A percentile compares a stretch with the other conserved stretches of the same genome.
Evolutionary conservation across 2,797 vertebrate species (phyloP).

Genomic region (Antrozous pallidus): DNA sequence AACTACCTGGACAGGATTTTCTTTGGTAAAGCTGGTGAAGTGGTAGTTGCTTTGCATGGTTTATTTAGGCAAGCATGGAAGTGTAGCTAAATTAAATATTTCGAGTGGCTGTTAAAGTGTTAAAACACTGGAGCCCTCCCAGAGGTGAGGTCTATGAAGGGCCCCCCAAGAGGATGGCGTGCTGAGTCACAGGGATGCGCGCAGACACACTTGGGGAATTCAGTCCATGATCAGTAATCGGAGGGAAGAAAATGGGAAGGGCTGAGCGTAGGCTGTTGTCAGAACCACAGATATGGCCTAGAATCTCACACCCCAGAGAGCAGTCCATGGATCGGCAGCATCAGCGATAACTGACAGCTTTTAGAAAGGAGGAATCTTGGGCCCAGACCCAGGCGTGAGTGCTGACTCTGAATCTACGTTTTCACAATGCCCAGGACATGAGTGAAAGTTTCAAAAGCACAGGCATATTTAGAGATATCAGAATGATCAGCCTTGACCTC

Average conservation of each 20-base stretch:
- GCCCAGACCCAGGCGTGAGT: fast-evolving
- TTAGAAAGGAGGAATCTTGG: background rate
- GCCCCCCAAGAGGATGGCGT: background rate
- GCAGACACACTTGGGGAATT: background rate
- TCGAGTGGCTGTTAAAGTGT: background rate
- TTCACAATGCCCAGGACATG: background rate
- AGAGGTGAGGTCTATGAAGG: background rate
- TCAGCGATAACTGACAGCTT: background rate
- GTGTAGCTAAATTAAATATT: background rate
- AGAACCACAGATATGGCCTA: background rate
- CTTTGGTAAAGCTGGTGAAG: background rate
- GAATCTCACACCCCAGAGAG: background rate
- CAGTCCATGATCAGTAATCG: background rate
- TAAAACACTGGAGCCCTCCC: background rate
- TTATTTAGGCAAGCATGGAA: background rate
- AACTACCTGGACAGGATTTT: background rate
- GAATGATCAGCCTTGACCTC: background rate
- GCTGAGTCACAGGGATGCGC: background rate
- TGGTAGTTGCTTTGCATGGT: background rate
- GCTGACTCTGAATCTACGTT: background rate
- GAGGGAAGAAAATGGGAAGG: background rate
- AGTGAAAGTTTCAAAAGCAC: background rate
- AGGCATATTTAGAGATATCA: background rate
- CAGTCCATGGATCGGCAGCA: background rate
- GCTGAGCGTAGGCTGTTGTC: background rate